Percentiles rank a stretch among this genome's conserved stretches.
Evolutionary conservation across 23 tunicate genomes (phyloP).

Genomic region (Ascidia mentula): DNA sequence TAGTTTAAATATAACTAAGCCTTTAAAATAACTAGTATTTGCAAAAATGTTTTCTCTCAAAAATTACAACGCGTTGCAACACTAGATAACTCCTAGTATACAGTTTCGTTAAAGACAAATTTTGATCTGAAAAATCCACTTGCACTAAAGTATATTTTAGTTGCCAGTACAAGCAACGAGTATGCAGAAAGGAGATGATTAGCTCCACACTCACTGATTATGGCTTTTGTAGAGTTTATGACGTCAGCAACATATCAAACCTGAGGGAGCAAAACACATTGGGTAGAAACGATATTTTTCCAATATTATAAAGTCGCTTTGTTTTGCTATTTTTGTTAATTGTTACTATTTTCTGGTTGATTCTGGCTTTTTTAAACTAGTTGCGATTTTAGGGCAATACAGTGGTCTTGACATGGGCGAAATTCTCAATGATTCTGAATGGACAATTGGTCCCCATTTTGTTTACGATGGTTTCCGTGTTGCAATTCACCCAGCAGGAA

Average conservation of each 20-base stretch:
- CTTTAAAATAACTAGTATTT: too few relatives aligned
- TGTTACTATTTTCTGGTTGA: too few relatives aligned
- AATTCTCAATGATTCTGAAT: not conserved
- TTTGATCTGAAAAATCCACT: too few relatives aligned
- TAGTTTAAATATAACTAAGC: too few relatives aligned
- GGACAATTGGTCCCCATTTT: not conserved
- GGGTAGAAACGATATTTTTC: not conserved
- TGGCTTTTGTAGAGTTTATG: not conserved
- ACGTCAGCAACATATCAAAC: not conserved
- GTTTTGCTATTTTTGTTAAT: too few relatives aligned
- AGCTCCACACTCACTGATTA: not conserved
- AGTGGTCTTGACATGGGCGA: not conserved
- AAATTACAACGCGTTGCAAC: too few relatives aligned
- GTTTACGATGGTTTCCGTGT: slow-evolving; percentile 16
- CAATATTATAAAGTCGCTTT: too few relatives aligned
- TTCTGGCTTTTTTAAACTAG: too few relatives aligned
- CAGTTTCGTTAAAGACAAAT: too few relatives aligned
- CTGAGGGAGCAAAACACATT: not conserved
- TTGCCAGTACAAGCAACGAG: not conserved
- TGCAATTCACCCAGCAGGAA: not conserved
- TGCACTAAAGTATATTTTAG: too few relatives aligned
- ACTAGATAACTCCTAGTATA: too few relatives aligned
- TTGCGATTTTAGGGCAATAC: not conserved
- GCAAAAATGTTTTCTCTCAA: too few relatives aligned
- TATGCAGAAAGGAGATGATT: not conserved